phyloP scores from a whole-genome alignment of 2,888 invertebrate species.

The Drosophila limbata region DNA sequence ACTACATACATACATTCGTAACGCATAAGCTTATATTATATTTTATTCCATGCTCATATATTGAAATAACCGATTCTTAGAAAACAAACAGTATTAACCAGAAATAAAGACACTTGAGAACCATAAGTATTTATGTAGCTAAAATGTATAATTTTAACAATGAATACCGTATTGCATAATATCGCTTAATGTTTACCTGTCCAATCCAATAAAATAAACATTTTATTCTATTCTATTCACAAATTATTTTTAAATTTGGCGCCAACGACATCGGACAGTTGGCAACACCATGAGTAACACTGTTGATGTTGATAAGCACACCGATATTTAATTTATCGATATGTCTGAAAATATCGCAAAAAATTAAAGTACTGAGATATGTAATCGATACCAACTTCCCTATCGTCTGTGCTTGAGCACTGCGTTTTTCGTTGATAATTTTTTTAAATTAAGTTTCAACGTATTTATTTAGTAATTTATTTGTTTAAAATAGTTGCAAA shows the following conservation, averaged over 20 bases:
- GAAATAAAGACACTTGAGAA: constrained; percentile 63
- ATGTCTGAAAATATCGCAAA: constrained; percentile 16
- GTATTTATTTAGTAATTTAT: constrained; percentile 78
- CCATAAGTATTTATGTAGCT: constrained; percentile 60
- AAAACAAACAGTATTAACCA: constrained; percentile 71
- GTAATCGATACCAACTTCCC: constrained; percentile 57
- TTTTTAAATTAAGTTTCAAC: constrained; percentile 74
- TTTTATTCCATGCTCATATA: constrained; percentile 62
- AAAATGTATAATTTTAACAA: constrained; percentile 61
- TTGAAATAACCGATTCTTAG: constrained; percentile 59
- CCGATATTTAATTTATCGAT: constrained; percentile 26
- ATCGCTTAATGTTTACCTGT: constrained; percentile 58
- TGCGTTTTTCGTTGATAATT: constrained; percentile 83
- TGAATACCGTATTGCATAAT: constrained; percentile 47
- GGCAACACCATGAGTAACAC: constrained; percentile 36
- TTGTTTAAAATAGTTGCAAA: constrained; percentile 70
- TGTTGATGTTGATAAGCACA: constrained; percentile 29
- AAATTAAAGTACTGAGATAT: constrained; percentile 25
- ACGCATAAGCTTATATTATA: constrained; percentile 58
- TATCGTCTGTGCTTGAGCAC: constrained; percentile 69
- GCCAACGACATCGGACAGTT: constrained; percentile 12
- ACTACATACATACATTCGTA: constrained; percentile 51
- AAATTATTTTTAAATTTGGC: constrained; percentile 11
- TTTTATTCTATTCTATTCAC: constrained; percentile 43
- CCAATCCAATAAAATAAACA: constrained; percentile 40